Base-by-base conservation (phyloP, 2,888 invertebrate genomes). In the Tachystola acroxantha region DNA sequence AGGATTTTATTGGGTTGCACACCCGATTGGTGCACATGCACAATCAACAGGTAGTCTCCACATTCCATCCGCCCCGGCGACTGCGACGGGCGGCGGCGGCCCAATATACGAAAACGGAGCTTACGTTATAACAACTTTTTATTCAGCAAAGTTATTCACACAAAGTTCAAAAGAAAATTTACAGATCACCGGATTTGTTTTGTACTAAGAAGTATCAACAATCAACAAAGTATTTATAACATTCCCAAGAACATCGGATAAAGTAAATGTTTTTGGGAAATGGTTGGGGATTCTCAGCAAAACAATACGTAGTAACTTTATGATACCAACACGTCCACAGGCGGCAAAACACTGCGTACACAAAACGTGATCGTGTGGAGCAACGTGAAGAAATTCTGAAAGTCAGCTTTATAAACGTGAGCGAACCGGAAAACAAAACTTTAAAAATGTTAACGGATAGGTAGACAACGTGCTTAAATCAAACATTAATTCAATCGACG, bases 1-100 rank as follows among this genome's bases (percentile, higher is more conserved):
- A 36, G 24, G n/a, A 31, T 33, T 46, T 47, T 43, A 36, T 48
- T 46, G 49, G 42, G 45, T 43, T 43, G 41, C 35, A 41, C 44
- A 46, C 43, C 34, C 30, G 36, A 44, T 40, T 48, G 36, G n/a
- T 10, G n/a, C n/a, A n/a, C n/a, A n/a, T n/a, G n/a, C n/a, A 9
- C 28, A 14, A 20, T 14, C 25, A 40, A 43, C 40, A 44, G 39
- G 46, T 46, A 39, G 34, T 34, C 7, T 34, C 16, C 16, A 16
- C 16, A 16, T 16, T 27, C 10, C 27, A 27, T 27, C 10, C 27
- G 11, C 12, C 27, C 12, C 11, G 11, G n/a, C n/a, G n/a, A n/a
- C n/a, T n/a, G n/a, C n/a, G n/a, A n/a, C n/a, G n/a, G n/a, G n/a
- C n/a, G n/a, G n/a, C n/a, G n/a, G n/a, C n/a, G n/a, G n/a, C n/a